A percentile compares a stretch with the other conserved stretches of the same genome.
Evolutionary conservation across 35 echinoderm and acorn worm species (phyloP).

Genomic region (Lytechinus variegatus): DNA sequence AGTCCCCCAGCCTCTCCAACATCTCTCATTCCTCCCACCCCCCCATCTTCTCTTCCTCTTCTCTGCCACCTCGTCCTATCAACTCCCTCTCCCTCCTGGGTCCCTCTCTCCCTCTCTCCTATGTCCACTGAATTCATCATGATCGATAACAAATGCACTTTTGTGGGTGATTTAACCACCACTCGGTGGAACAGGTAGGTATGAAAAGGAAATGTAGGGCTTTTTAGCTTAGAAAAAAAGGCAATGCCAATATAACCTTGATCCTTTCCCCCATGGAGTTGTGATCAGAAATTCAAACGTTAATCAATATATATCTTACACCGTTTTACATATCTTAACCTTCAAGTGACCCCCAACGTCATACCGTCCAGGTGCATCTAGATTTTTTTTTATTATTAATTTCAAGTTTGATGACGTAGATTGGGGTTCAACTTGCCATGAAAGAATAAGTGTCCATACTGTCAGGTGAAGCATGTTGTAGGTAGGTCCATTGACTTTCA

Average conservation of each 20-base stretch:
- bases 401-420: neutral
- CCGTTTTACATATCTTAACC: neutral
- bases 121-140: neutral
- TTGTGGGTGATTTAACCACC: neutral
- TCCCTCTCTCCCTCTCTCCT: neutral
- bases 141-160: constrained; percentile 28
- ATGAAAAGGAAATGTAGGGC: neutral
- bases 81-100: neutral
- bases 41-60: no score
- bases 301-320: neutral
- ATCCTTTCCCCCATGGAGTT: neutral
- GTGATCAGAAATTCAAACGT: neutral
- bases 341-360: neutral
- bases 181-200: neutral
- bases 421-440: neutral
- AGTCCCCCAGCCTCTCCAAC: no score
- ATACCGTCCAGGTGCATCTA: neutral
- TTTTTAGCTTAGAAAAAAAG: neutral
- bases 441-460: neutral
- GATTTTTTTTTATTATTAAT: neutral
- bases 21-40: no score
- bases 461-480: no score
- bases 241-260: neutral
- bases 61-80: neutral
- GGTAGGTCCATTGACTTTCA: no score